Evolutionary conservation across 2,113 vertebrate genomes (phyloP).

Genomic region (Desmodus rotundus): DNA sequence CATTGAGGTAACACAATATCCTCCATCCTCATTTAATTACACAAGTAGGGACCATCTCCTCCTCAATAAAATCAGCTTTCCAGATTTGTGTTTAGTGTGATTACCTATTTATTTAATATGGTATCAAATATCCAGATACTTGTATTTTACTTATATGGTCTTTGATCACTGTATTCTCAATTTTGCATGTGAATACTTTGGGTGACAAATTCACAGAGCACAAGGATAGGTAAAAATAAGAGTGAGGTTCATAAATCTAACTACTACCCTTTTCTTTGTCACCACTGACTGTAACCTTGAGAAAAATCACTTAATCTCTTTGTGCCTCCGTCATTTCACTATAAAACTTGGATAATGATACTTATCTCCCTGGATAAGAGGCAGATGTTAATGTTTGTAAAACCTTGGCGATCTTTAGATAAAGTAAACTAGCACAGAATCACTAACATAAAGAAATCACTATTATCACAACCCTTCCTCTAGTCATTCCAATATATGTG

Average conservation of each 20-base stretch:
- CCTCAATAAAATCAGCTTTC: not conserved
- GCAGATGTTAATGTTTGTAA: constrained; percentile 59
- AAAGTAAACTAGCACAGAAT: constrained; percentile 57
- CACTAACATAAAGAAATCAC: constrained; percentile 33
- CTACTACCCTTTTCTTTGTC: constrained; percentile 37
- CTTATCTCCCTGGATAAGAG: constrained; percentile 67
- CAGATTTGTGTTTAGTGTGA: not conserved
- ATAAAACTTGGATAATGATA: constrained; percentile 64
- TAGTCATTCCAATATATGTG: constrained; percentile 10
- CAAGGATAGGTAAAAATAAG: not conserved
- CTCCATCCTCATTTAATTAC: not conserved
- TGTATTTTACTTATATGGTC: not conserved
- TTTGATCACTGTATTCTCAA: constrained; percentile 12
- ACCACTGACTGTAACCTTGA: constrained; percentile 64
- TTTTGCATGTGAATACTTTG: not conserved
- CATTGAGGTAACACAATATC: not conserved
- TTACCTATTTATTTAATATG: constrained; percentile 31
- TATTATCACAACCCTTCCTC: not conserved
- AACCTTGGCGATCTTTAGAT: constrained; percentile 59
- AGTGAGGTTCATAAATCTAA: constrained; percentile 53
- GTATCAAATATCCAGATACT: constrained; percentile 1
- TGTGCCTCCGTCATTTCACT: constrained; percentile 39
- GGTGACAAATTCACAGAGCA: not conserved
- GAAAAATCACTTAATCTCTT: constrained; percentile 66
- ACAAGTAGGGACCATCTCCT: not conserved